Percentiles rank a stretch among this genome's conserved stretches.
Evolutionary conservation across 23 tunicate species (phyloP).

Genomic region (Botrylloides violaceus): DNA sequence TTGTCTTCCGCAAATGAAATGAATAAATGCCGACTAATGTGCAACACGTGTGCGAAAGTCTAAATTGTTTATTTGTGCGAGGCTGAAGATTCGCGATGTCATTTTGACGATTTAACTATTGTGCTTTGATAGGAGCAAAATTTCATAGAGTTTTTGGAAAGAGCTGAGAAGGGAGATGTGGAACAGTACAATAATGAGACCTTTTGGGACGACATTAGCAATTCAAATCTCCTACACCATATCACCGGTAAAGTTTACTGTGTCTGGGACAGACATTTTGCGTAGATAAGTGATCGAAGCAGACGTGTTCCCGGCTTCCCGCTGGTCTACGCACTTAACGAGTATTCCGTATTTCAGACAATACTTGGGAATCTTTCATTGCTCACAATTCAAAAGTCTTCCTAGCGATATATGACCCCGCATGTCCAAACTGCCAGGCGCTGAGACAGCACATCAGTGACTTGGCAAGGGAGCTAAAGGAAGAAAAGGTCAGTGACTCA

Average conservation of each 20-base stretch:
- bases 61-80: too few relatives aligned
- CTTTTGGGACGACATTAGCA: conserved; percentile 45
- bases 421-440: conserved; percentile 75
- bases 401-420: conserved; percentile 48
- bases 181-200: neutral
- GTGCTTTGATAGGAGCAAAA: conserved; percentile 38
- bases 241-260: conserved; percentile 40
- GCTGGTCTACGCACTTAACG: neutral
- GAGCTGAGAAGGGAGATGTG: neutral
- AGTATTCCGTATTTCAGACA: conserved; percentile 24
- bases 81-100: too few relatives aligned
- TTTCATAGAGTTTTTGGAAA: conserved; percentile 41
- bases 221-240: conserved; percentile 39
- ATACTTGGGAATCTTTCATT: conserved; percentile 51
- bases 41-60: too few relatives aligned
- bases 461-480: conserved; percentile 34
- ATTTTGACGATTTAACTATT: neutral
- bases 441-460: conserved; percentile 49
- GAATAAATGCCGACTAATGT: too few relatives aligned
- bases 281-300: neutral
- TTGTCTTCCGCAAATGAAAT: too few relatives aligned
- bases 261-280: neutral
- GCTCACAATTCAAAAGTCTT: conserved; percentile 38
- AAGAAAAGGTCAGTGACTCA: conserved; percentile 34
- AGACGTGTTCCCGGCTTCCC: neutral